These are phyloP conservation scores for Nemapogon koenigi DNA, from an alignment of 2,888 invertebrate species.

Conservation along the genomic window DNA sequence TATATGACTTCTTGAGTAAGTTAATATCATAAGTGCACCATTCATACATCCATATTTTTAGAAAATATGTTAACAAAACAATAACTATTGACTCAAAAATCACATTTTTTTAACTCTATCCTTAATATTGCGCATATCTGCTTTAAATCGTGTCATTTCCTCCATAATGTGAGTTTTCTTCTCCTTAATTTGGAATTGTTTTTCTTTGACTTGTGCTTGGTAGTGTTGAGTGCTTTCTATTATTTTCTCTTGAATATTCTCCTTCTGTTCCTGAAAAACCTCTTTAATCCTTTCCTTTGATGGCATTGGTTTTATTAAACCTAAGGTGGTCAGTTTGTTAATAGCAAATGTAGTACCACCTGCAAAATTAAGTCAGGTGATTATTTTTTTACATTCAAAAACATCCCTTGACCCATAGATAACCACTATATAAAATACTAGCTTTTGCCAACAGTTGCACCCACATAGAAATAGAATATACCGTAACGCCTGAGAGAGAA, in stretches of 20 bases:
- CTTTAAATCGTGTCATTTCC: constrained; percentile 55
- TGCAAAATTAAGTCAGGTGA: no score
- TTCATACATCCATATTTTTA: no score
- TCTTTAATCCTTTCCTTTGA: constrained; percentile 68
- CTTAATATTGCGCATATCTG: constrained; percentile 54
- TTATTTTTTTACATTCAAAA: no score
- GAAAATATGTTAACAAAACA: no score
- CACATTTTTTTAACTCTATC: constrained; percentile 50
- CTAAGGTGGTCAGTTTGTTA: constrained; percentile 77
- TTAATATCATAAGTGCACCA: no score
- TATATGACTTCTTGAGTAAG: no score
- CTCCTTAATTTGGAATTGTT: constrained; percentile 25
- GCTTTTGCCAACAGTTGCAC: no score
- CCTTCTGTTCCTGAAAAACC: constrained; percentile 68
- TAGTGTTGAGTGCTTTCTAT: constrained; percentile 60
- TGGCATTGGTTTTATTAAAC: constrained; percentile 85
- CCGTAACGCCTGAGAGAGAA: no score
- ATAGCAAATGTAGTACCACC: constrained; percentile 89
- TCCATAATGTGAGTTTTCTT: constrained; percentile 48
- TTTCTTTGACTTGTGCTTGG: constrained; percentile 46
- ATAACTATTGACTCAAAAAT: constrained; percentile 9
- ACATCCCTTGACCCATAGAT: no score
- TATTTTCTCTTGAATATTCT: constrained; percentile 66
- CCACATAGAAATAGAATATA: no score
- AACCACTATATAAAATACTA: no score